phyloP scores from a whole-genome alignment of 2,113 vertebrate genomes.

The Synodontis membranacea region DNA sequence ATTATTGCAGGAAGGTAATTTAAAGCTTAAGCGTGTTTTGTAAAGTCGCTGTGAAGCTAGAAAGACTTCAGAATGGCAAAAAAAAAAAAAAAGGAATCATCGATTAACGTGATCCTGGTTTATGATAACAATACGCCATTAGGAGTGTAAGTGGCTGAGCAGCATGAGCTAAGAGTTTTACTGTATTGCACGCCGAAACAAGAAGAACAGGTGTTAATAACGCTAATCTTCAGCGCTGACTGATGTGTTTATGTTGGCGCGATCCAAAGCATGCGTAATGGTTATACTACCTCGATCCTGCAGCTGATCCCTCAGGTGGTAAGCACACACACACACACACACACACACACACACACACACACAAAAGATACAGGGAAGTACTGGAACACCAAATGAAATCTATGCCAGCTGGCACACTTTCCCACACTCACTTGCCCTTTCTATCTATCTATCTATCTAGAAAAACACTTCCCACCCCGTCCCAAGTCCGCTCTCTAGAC shows the following conservation, averaged over 20 bases:
- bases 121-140: background rate
- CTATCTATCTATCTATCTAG: background rate
- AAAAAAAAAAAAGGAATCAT: background rate
- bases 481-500: background rate
- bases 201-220: background rate
- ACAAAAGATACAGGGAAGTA: constrained; percentile 24
- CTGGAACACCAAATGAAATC: constrained; percentile 34
- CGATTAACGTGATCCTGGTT: background rate
- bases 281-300: background rate
- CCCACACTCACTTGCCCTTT: background rate
- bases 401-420: constrained; percentile 32
- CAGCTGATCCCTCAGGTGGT: background rate
- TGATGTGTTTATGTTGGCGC: constrained; percentile 11
- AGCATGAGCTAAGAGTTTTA: background rate
- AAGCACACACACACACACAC: too few relatives aligned
- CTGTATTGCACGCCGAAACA: background rate
- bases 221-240: background rate
- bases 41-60: background rate
- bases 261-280: background rate
- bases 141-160: background rate
- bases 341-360: constrained; percentile 22
- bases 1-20: background rate
- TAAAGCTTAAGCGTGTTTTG: background rate
- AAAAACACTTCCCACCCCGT: background rate
- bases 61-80: background rate